A percentile compares a stretch with the other conserved stretches of the same genome.
phyloP scores from a whole-genome alignment of 92 coral and sea anemone species.

The Paramuricea clavata region DNA sequence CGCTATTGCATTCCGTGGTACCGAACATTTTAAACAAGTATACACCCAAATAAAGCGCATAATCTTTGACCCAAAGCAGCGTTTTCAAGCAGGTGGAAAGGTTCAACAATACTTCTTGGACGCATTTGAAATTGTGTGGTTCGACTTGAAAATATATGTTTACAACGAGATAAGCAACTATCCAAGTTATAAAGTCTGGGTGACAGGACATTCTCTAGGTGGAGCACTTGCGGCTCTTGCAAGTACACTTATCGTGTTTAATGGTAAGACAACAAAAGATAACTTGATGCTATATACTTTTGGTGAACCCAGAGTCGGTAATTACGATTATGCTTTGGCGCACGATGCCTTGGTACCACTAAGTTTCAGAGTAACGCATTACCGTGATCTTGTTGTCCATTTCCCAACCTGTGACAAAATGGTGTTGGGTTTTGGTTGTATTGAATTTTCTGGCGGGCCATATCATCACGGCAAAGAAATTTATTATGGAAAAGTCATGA shows the following conservation, averaged over 20 bases:
- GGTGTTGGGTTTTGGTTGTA: too few species aligned
- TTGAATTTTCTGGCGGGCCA: background rate
- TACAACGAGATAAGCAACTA: conserved; percentile 20
- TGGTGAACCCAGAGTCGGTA: too few species aligned
- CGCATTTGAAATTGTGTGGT: conserved; percentile 31
- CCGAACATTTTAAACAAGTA: conserved; percentile 44
- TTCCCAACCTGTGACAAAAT: background rate
- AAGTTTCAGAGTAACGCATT: background rate
- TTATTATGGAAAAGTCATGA: background rate
- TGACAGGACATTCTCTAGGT: conserved; percentile 39
- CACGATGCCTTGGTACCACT: background rate
- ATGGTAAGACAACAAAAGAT: background rate
- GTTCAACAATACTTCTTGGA: conserved; percentile 53
- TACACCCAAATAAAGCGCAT: background rate
- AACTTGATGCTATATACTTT: background rate
- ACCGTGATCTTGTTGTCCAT: too few species aligned
- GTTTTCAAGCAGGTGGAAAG: conserved; percentile 65
- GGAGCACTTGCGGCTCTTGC: conserved; percentile 36
- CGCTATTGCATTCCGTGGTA: conserved; percentile 69
- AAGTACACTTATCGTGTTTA: background rate
- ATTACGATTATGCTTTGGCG: too few species aligned
- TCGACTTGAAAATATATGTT: conserved; percentile 28
- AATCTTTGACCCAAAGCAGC: conserved; percentile 22
- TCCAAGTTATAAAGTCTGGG: conserved; percentile 50
- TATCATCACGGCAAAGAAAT: background rate